A percentile compares a stretch with the other conserved stretches of the same genome.
Evolutionary conservation across 2,888 invertebrate species (phyloP).

Genomic region (Auanema freiburgensis): DNA sequence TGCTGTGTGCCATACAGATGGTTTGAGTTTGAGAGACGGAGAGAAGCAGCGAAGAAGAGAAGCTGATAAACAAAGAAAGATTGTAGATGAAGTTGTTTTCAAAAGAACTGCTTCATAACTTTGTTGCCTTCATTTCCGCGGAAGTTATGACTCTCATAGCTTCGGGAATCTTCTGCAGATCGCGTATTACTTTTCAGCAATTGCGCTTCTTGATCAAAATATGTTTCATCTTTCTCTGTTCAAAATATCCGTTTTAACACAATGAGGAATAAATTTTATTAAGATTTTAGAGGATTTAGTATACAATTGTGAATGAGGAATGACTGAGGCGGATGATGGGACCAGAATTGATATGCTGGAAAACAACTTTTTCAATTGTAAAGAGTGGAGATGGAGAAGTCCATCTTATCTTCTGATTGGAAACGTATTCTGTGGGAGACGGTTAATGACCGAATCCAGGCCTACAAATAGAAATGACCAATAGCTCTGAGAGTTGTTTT

Average conservation of each 20-base stretch:
- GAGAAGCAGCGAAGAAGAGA: conserved; percentile 34
- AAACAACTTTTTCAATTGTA: background rate
- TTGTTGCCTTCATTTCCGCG: no score
- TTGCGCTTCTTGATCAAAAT: background rate
- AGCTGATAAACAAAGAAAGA: conserved; percentile 21
- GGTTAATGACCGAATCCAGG: conserved; percentile 49
- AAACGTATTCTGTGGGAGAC: conserved; percentile 47
- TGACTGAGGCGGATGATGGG: background rate
- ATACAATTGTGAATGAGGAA: no score
- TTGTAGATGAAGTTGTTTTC: conserved; percentile 33
- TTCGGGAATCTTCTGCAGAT: no score
- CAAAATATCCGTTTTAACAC: background rate
- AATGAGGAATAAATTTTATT: no score
- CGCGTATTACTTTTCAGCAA: no score
- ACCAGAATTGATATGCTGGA: background rate
- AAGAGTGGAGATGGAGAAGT: conserved; percentile 19
- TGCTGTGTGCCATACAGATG: conserved; percentile 36
- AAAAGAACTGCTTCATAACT: conserved; percentile 18
- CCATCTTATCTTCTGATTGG: conserved; percentile 33
- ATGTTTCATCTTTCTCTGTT: conserved; percentile 3
- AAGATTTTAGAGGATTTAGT: no score
- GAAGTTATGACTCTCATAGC: no score
- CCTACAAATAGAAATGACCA: conserved; percentile 14
- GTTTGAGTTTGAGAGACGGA: conserved; percentile 15
- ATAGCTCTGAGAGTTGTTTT: no score